These are phyloP conservation scores for Trachymyrmex cornetzi DNA, from an alignment of 1,140 invertebrate species.

Conservation along the genomic window DNA sequence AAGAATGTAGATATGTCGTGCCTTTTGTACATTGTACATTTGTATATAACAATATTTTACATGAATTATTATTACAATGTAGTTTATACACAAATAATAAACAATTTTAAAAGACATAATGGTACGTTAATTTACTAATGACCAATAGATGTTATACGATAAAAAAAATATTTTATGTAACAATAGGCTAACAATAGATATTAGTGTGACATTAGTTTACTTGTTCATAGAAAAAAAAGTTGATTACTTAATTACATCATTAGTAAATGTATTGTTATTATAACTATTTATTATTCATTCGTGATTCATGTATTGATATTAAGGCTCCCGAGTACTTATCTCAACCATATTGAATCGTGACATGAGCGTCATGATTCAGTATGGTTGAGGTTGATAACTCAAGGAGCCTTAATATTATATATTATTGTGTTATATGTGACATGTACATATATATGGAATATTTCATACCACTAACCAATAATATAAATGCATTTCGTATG, in stretches of 20 bases:
- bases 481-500: background rate
- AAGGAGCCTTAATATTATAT: too few species aligned
- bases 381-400: too few species aligned
- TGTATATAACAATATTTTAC: constrained; percentile 86
- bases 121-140: background rate
- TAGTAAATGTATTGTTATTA: constrained; percentile 5
- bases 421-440: too few species aligned
- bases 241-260: background rate
- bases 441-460: too few species aligned
- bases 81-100: constrained; percentile 78
- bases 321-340: too few species aligned
- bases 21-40: constrained; percentile 86
- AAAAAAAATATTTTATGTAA: constrained; percentile 37
- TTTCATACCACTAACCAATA: background rate
- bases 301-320: background rate
- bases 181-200: too few species aligned
- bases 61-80: constrained; percentile 81
- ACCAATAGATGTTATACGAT: background rate
- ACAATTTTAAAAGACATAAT: constrained; percentile 68
- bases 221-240: background rate
- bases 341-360: too few species aligned
- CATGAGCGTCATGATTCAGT: too few species aligned
- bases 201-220: background rate
- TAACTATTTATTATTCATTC: background rate
- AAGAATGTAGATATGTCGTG: constrained; percentile 86